Conservation (phyloP, 2,888 invertebrate genomes). For the Dryobotodes eremita region DNA sequence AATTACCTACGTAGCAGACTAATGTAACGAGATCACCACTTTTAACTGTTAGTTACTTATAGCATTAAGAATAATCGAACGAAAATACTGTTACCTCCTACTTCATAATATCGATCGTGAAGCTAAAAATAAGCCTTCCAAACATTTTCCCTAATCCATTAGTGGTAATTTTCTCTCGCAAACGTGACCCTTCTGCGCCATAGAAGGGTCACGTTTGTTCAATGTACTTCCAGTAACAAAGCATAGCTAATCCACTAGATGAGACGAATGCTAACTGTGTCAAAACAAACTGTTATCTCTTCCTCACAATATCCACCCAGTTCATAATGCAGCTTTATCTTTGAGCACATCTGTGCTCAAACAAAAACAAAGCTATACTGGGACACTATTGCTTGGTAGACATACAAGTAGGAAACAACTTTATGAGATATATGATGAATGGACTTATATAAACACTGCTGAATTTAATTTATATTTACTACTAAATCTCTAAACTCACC, state of each 20-base stretch:
- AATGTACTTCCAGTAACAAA: neutral
- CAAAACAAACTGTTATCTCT: constrained; percentile 32
- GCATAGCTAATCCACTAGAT: neutral
- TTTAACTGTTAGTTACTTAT: constrained; percentile 7
- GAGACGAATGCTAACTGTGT: neutral
- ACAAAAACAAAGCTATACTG: constrained; percentile 12
- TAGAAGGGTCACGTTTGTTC: neutral
- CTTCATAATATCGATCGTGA: constrained; percentile 2
- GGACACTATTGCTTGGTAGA: no score
- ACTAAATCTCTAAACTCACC: no score
- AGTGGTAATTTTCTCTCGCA: neutral
- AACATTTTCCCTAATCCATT: constrained; percentile 1
- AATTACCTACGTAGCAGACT: neutral
- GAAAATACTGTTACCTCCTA: neutral
- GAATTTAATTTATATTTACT: no score
- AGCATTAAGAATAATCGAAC: neutral
- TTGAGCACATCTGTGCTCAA: constrained; percentile 23
- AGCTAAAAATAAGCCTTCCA: constrained; percentile 5
- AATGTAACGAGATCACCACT: constrained; percentile 17
- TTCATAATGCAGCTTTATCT: constrained; percentile 24
- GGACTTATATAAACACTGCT: no score
- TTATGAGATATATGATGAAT: no score
- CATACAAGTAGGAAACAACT: no score
- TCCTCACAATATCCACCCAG: neutral
- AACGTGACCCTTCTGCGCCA: neutral